Conservation (phyloP, 2,888 invertebrate species). For the Limnephilus lunatus region DNA sequence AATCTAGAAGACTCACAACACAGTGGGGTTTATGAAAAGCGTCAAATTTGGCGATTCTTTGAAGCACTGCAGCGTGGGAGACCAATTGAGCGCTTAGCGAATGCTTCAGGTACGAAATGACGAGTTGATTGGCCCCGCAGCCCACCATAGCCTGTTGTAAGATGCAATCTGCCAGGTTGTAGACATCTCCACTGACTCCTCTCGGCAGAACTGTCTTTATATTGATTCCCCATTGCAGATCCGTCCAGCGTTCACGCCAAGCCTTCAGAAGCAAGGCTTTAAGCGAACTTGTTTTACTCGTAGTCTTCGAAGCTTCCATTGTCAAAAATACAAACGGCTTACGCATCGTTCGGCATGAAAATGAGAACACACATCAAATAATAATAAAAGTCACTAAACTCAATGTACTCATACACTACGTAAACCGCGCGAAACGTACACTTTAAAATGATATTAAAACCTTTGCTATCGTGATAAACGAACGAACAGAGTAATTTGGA, state of each 20-base stretch:
- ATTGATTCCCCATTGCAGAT: conserved; percentile 96
- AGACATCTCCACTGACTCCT: conserved; percentile 96
- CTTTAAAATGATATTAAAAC: neutral
- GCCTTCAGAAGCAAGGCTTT: conserved; percentile 90
- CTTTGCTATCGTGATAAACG: neutral
- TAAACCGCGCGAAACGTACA: neutral
- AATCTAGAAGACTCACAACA: conserved; percentile 89
- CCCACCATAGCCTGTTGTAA: conserved; percentile 96
- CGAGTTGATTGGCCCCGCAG: conserved; percentile 93
- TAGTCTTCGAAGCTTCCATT: conserved; percentile 88
- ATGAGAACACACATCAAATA: conserved; percentile 17
- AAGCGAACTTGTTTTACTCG: conserved; percentile 88
- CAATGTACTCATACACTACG: neutral
- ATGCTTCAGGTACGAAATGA: conserved; percentile 94
- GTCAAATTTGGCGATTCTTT: conserved; percentile 92
- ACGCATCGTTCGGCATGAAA: conserved; percentile 61
- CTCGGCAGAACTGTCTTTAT: conserved; percentile 93
- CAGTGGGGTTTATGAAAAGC: conserved; percentile 93
- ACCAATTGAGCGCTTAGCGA: conserved; percentile 93
- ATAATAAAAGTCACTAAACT: conserved; percentile 7
- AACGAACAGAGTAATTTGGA: neutral
- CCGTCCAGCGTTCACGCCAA: conserved; percentile 97
- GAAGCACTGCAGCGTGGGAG: conserved; percentile 92
- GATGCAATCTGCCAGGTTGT: conserved; percentile 94
- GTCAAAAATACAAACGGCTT: conserved; percentile 66